Evolutionary conservation across 2,888 invertebrate genomes (phyloP), one percentile per base, ranked within the genome.

Genomic region (Drosophila silvestris): DNA sequence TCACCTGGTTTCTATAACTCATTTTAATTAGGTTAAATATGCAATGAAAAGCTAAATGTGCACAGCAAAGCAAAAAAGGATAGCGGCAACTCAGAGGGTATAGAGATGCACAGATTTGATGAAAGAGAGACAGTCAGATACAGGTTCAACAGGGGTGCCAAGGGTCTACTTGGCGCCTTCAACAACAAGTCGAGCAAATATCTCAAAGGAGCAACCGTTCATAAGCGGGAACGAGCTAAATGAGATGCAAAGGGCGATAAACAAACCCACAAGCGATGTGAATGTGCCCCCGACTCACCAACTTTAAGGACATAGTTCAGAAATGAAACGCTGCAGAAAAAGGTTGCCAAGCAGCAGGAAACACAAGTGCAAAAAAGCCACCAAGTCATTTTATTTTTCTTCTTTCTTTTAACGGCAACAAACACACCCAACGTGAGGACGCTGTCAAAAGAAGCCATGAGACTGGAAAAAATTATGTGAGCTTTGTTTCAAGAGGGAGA

Each of bases 161-260:
- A 33, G 70, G 74, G 80, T 57, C 35, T 62, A 41, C 66, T 70
- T 56, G 65, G 47, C 64, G 30, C 60, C 56, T 56, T 51, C 62
- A 62, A 71, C 70, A 56, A 30, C 57, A 39, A 57, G 44, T 59
- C 65, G 62, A 58, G 72, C 63, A 70, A 72, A 63, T 59, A 64
- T 66, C 67, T 70, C 56, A 47, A 61, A 67, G 72, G 37, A 70
- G 64, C 53, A 59, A 58, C 58, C 66, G 67, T 71, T 86, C 74
- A 81, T 74, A 59, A 79, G 61, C 81, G 70, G 81, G 59, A 88
- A 73, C 81, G 74, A 78, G 83, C 85, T 90, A 89, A 89, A 90
- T 89, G 89, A 89, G 87, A 89, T 89, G 91, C 89, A 89, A 89
- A 90, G 82, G 74, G 83, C 83, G 87, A 90, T 89, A 89, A 90